Evolutionary conservation across 2,797 vertebrate species (phyloP).

Genomic region (Tamandua tetradactyla): DNA sequence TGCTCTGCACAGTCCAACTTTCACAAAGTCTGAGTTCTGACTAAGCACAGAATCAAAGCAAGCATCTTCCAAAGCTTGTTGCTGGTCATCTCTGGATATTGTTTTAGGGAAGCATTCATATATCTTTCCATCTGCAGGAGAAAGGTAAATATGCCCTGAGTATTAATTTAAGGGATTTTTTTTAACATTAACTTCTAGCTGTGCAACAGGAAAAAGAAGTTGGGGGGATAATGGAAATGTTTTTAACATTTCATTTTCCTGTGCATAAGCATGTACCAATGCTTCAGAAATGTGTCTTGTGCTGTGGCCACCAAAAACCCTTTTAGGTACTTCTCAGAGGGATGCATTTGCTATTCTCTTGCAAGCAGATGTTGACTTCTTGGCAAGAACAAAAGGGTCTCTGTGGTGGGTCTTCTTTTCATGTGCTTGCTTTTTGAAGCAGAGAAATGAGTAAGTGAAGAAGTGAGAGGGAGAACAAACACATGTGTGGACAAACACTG

Average conservation of each 20-base stretch:
- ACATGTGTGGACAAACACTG: accelerated
- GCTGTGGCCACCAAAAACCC: neutral
- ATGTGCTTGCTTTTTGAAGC: neutral
- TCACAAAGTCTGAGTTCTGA: neutral
- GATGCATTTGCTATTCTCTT: accelerated
- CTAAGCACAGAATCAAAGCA: accelerated
- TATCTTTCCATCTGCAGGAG: neutral
- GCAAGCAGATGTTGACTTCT: neutral
- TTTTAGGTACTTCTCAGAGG: neutral
- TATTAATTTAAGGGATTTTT: neutral
- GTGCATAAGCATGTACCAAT: accelerated
- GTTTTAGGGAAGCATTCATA: neutral
- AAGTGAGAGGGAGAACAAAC: neutral
- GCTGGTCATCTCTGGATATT: neutral
- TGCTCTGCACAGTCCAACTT: accelerated
- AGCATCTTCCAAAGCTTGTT: accelerated
- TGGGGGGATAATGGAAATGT: accelerated
- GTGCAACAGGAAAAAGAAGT: neutral
- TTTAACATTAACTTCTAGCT: neutral
- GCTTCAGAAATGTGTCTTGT: neutral
- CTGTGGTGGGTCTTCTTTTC: accelerated
- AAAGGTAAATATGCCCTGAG: accelerated
- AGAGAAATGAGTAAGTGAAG: accelerated
- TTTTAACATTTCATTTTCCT: neutral
- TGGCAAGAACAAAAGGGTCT: neutral